phyloP scores from a whole-genome alignment of 1,140 invertebrate species.

The Drosophila melanica region DNA sequence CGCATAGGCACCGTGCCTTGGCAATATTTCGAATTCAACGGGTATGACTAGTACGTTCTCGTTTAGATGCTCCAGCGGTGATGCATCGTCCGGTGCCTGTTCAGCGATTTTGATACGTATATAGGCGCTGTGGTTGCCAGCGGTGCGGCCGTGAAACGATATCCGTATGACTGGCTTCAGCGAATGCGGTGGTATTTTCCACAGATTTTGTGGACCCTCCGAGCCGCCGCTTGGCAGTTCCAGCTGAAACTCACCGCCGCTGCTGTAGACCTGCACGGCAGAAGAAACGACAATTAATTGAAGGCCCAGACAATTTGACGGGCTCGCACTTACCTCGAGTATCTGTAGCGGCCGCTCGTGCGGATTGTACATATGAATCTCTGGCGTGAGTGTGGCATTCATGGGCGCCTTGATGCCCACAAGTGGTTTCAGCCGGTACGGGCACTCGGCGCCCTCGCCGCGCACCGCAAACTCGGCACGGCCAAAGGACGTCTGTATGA shows the following conservation, averaged over 20 bases:
- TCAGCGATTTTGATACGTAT: constrained; percentile 81
- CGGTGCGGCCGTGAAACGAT: constrained; percentile 89
- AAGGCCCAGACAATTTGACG: neutral
- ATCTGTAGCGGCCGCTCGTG: constrained; percentile 94
- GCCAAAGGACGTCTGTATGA: constrained; percentile 96
- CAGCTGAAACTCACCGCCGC: constrained; percentile 95
- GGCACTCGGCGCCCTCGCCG: constrained; percentile 93
- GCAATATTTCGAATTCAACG: constrained; percentile 93
- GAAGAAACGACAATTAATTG: too few species aligned
- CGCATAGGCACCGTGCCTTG: constrained; percentile 89
- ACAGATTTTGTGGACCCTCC: constrained; percentile 91
- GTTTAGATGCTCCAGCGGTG: constrained; percentile 33
- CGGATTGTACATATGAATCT: constrained; percentile 97
- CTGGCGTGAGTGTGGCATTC: constrained; percentile 95
- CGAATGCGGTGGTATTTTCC: constrained; percentile 95
- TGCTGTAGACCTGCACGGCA: constrained; percentile 88
- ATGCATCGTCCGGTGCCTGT: constrained; percentile 21
- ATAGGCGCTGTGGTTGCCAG: constrained; percentile 84
- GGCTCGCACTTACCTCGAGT: constrained; percentile 62
- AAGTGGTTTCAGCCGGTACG: constrained; percentile 94
- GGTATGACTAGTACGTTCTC: constrained; percentile 89
- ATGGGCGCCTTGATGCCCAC: constrained; percentile 95
- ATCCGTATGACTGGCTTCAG: constrained; percentile 95
- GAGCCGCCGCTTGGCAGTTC: constrained; percentile 90
- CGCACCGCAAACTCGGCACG: constrained; percentile 91